Evolutionary conservation across 2,888 invertebrate species (phyloP), one percentile per base, ranked within the genome.

Genomic region (Cremastobaeus sp.): DNA sequence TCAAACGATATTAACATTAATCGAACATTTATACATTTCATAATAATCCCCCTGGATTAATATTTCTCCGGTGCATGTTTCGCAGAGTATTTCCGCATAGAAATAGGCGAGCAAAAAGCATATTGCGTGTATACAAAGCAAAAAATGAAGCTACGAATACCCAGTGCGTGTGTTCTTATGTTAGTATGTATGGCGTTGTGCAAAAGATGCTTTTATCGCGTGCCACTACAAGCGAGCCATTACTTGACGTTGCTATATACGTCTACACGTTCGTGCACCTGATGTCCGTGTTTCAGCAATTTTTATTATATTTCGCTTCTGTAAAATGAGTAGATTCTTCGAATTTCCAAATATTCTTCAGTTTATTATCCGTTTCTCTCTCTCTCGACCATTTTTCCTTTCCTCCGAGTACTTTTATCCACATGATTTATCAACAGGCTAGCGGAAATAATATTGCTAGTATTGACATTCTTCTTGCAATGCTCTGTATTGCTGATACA

Each of bases 121-220:
- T n/a, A n/a, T n/a, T n/a, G n/a, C n/a, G n/a, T n/a, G n/a, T n/a
- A n/a, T n/a, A n/a, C n/a, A n/a, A n/a, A n/a, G n/a, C n/a, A n/a
- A n/a, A n/a, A n/a, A n/a, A n/a, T n/a, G n/a, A n/a, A n/a, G n/a
- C n/a, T n/a, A n/a, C n/a, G n/a, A n/a, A n/a, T n/a, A n/a, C n/a
- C n/a, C 25, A 8, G 3, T 32, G 30, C 12, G 25, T 15, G 41
- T 28, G 12, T 11, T 8, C 21, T 2, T 11, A 3, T 28, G 57
- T 41, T 30, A 28, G 50, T 43, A 62, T 54, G 54, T 54, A 60
- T 21, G 47, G 55, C n/a, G 45, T 28, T 12, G 28, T 21, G 48
- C 65, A 47, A 65, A 70, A 64, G 76, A 68, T 71, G 66, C 71
- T 76, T 65, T 74, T 76, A 54, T 74, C 69, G 76, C 74, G 65